Evolutionary conservation across 2,113 vertebrate species (phyloP).

Genomic region (Nicator chloris): DNA sequence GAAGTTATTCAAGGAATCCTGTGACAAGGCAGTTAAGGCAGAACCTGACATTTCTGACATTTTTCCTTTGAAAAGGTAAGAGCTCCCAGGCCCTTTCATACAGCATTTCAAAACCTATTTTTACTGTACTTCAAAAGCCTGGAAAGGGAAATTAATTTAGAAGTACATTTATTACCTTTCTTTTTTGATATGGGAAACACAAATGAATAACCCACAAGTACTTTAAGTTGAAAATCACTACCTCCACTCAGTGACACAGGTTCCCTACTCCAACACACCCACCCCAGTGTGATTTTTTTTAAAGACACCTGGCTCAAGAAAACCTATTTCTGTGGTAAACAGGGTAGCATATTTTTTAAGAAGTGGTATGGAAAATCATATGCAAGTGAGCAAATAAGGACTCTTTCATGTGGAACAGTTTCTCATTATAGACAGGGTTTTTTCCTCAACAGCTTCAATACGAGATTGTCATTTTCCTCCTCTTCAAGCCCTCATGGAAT

Average conservation of each 20-base stretch:
- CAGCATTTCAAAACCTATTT: background rate
- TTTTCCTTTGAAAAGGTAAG: conserved; percentile 1
- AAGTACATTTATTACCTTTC: background rate
- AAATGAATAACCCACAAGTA: background rate
- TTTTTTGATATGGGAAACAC: background rate
- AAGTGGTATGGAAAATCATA: background rate
- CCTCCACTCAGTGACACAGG: background rate
- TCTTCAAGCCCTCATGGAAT: background rate
- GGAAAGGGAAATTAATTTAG: background rate
- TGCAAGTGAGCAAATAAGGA: background rate
- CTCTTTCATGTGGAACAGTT: background rate
- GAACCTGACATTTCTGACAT: background rate
- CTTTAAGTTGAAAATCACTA: background rate
- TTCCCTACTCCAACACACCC: background rate
- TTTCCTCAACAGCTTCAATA: background rate
- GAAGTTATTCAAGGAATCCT: background rate
- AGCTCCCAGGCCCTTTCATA: background rate
- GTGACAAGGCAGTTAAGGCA: background rate
- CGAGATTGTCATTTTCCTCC: background rate
- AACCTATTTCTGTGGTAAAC: background rate
- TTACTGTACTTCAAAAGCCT: background rate
- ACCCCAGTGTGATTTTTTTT: background rate
- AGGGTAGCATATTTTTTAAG: background rate
- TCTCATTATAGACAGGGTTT: background rate
- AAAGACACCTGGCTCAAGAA: background rate